Base-by-base conservation (phyloP, 2,113 vertebrate genomes). In the Procavia capensis region DNA sequence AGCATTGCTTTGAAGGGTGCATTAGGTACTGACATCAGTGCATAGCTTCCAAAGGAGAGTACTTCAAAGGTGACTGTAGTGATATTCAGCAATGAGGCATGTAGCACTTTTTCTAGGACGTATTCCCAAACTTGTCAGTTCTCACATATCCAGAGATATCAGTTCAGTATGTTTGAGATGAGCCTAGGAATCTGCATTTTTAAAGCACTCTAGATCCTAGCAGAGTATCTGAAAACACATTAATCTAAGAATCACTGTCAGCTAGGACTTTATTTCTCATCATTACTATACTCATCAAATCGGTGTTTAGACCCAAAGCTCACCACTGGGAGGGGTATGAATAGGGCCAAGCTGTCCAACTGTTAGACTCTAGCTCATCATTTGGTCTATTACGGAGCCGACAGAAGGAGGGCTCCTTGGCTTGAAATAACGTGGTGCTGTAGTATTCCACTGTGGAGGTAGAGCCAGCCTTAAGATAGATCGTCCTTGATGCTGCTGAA, bases 401-500 rank as follows among this genome's bases (percentile, higher is more conserved):
- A 79, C 94, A 96, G 43, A 92, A n/a, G 82, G 85, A 70, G 20
- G 78, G 72, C 39, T 47, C 72, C 24, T 76, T 31, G 89, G 82
- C 75, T 94, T 54, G 94, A 91, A 97, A 95, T 27, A 95, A 41
- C 54, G 63, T 13, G 39, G 89, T 43, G 27, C 97, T 86, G 72
- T 85, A 97, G 93, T 80, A 41, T 25, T 50, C 95, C 36, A 63
- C 63, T 92, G 82, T 80, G 76, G 97, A 93, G 76, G 95, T 96
- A 97, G 97, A 86, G 68, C 76, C 84, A 63, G 96, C 68, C 41
- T 10, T 5, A 19, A 50, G 88, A 98, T 84, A 0, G 66, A 88
- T 75, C 88, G 94, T 78, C 94, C 97, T 57, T 24, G 31, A 31
- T 25, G 96, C 96, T 96, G 82, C 75, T 81, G 93, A 93, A 94